Evolutionary conservation across 2,797 vertebrate genomes (phyloP), one percentile per base, ranked within the genome.

Genomic region (Bradypodion pumilum): DNA sequence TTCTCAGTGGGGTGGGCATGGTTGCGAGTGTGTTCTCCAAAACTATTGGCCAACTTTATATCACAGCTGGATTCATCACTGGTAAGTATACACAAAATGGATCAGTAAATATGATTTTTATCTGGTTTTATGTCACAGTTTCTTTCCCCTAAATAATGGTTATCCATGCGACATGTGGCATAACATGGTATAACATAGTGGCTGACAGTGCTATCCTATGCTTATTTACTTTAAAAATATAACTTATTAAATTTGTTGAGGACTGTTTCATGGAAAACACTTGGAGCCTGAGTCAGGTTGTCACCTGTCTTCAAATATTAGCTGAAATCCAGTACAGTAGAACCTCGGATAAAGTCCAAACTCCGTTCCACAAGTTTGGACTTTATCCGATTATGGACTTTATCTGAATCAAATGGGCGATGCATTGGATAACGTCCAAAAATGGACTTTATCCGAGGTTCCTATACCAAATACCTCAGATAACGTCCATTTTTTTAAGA

Each of bases 1-100:
- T 98, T 84, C 94, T 99, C 93, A 98, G 98, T 6, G 96, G 98
- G 2, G 87, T 97, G 13, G 98, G 98, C 70, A 98, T 99, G 97
- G 97, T 96, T 1, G 94, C 95, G 90, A 96, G 98, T 90, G 97
- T 97, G 60, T 99, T 98, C 92, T 97, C 97, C 90, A 90, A 80
- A 83, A 97, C 97, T 84, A 97, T 98, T 80, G 25, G 82, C 42
- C 94, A 98, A 90, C 96, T 99, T 2, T 99, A 98, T 93, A 4
- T 99, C 90, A 98, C 97, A 0, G 96, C 97, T 0, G 98, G 98
- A 77, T 27, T 99, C 78, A 95, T 99, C 88, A 97, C 97, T 90
- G 98, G 98, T 99, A 90, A 94, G 96, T 91, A 62, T 32, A 49
- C 32, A 25, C 62, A 32, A 76, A 37, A 12, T 62, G 13, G 37